Base-by-base conservation (phyloP, 2,113 vertebrate species). In the Hoplias malabaricus region DNA sequence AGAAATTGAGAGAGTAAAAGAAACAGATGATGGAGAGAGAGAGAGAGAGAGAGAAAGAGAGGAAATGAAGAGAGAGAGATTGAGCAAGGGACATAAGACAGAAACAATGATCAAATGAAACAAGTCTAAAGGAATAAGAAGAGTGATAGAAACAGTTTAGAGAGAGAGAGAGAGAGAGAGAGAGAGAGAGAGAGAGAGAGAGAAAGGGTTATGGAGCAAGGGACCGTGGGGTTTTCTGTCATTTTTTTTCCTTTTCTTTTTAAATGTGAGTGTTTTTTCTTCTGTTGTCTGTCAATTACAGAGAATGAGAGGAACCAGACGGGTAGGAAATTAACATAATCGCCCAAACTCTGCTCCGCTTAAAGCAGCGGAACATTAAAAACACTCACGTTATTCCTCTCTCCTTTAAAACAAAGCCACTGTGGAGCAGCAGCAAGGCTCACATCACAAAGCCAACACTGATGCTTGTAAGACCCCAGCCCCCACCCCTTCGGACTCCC, bases 291-390 rank as follows among this genome's bases (percentile, higher is more conserved):
- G 72, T 33, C 33, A 63, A 48, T 31, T 14, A 33, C 29, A 27
- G 7, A n/a, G 13, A 62, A 46, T 19, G 40, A 48, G 29, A 10
- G 57, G 29, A 61, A 21, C 57, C 57, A 74, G 72, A 63, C n/a
- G 12, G 57, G 48, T 23, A 74, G 72, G 5, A 43, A 63, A 74
- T 63, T 63, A 63, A 29, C 59, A 50, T 63, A 46, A 74, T 42
- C 5, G 29, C n/a, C 40, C 5, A 1, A 29, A 46, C 27, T 73
- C 54, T 0, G 23, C 54, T 73, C 56, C 1, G 7, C 27, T 31
- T 59, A 63, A 63, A 63, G 21, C 38, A 50, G 57, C 72, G 34
- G 36, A 63, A 36, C 57, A 48, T 74, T 74, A 50, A 43, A 63
- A 34, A 31, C 29, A 25, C 50, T 14, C 27, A 29, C 8, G 5